These are phyloP conservation scores for Cynopterus sphinx DNA, from an alignment of 2,797 vertebrate genomes.

Conservation along the genomic window DNA sequence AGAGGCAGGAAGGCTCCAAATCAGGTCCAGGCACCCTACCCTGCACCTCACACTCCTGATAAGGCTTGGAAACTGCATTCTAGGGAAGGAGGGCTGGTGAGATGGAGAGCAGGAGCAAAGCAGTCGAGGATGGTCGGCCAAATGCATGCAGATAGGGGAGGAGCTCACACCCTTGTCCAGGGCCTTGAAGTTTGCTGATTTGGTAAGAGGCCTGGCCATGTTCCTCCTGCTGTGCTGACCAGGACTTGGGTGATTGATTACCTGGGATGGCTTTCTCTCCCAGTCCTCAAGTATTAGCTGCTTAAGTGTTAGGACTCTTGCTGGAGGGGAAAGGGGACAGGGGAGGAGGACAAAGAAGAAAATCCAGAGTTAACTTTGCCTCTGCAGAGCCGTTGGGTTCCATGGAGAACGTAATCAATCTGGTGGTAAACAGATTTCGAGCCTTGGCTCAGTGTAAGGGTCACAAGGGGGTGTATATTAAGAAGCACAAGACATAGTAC, in stretches of 20 bases:
- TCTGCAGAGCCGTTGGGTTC: background rate
- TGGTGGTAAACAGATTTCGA: background rate
- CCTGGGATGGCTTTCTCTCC: background rate
- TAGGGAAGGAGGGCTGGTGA: background rate
- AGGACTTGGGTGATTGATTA: background rate
- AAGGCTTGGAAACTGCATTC: background rate
- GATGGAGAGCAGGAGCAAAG: background rate
- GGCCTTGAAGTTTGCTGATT: background rate
- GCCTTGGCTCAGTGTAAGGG: background rate
- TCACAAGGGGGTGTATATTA: background rate
- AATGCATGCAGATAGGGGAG: background rate
- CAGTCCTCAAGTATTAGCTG: background rate
- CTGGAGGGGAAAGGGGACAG: background rate
- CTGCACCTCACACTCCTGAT: background rate
- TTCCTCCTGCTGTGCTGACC: background rate
- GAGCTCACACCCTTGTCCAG: background rate
- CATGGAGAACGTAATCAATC: background rate
- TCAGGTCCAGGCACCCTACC: background rate
- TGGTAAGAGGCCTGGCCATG: background rate
- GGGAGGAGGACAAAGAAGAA: background rate
- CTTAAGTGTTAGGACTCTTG: background rate
- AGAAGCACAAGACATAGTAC: background rate
- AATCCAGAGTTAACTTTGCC: background rate
- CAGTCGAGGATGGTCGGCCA: background rate
- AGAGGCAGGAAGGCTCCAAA: background rate